Percentiles rank a stretch among this genome's conserved stretches.
These are phyloP conservation scores for Nyctalus aviator DNA, from an alignment of 2,797 vertebrate genomes.

Conservation along the genomic window DNA sequence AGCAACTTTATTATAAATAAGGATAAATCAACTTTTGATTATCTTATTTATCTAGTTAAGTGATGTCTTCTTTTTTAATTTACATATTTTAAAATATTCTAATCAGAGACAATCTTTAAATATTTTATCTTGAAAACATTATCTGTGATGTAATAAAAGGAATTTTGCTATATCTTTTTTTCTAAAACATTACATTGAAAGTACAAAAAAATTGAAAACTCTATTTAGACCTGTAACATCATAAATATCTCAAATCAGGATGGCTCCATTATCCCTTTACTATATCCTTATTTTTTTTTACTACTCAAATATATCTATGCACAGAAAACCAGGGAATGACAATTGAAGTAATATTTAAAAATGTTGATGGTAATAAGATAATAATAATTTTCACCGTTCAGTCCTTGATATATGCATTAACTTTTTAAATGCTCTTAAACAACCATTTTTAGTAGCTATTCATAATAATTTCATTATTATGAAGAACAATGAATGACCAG, in stretches of 20 bases:
- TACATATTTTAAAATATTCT: background rate
- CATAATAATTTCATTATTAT: background rate
- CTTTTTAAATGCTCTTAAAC: background rate
- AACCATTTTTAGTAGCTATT: background rate
- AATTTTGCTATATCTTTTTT: background rate
- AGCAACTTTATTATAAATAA: background rate
- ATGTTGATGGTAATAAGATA: background rate
- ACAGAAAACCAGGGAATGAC: background rate
- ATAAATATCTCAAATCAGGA: background rate
- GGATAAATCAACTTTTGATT: background rate
- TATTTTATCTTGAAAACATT: slow-evolving; percentile 10
- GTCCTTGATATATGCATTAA: background rate
- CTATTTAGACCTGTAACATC: background rate
- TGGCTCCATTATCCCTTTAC: background rate
- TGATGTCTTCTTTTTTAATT: background rate
- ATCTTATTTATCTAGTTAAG: background rate
- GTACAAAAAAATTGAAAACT: background rate
- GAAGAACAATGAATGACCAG: background rate
- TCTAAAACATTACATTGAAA: background rate
- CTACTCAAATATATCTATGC: background rate
- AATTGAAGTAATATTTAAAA: slow-evolving; percentile 5
- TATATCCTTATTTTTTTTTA: background rate
- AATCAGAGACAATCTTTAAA: background rate
- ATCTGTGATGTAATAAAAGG: background rate
- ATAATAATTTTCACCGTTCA: background rate